phyloP scores from a whole-genome alignment of 1,140 invertebrate species.

The Acromyrmex heyeri region DNA sequence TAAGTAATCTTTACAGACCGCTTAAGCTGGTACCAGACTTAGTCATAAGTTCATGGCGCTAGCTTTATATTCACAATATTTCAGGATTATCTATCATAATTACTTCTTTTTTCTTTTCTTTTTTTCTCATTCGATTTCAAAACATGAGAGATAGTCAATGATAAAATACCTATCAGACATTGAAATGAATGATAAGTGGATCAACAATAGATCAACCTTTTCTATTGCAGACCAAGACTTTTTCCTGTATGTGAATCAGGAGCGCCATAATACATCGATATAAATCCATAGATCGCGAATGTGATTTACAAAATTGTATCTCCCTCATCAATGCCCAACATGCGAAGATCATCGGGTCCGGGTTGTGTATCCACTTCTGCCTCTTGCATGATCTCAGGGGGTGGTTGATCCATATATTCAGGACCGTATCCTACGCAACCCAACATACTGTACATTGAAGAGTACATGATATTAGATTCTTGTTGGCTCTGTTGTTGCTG shows the following conservation, averaged over 20 bases:
- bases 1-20: conserved; percentile 56
- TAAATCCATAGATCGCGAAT: background rate
- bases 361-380: conserved; percentile 82
- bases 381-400: conserved; percentile 85
- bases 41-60: conserved; percentile 11
- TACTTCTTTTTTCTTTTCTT: background rate
- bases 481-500: conserved; percentile 73
- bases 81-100: background rate
- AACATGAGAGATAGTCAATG: background rate
- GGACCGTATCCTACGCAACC: conserved; percentile 84
- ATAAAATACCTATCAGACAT: background rate
- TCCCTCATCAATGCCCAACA: conserved; percentile 86
- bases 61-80: conserved; percentile 21
- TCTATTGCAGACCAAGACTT: background rate
- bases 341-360: conserved; percentile 84
- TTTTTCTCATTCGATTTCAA: background rate
- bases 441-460: conserved; percentile 85
- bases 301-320: conserved; percentile 84
- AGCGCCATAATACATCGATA: background rate
- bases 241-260: conserved; percentile 7
- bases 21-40: background rate
- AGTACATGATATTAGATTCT: conserved; percentile 83
- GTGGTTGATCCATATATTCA: conserved; percentile 86
- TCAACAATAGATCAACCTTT: background rate
- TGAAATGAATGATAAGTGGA: background rate